Percentiles rank a stretch among this genome's conserved stretches.
Conservation (phyloP, 2,888 invertebrate species). For the Watsonalla cultraria region DNA sequence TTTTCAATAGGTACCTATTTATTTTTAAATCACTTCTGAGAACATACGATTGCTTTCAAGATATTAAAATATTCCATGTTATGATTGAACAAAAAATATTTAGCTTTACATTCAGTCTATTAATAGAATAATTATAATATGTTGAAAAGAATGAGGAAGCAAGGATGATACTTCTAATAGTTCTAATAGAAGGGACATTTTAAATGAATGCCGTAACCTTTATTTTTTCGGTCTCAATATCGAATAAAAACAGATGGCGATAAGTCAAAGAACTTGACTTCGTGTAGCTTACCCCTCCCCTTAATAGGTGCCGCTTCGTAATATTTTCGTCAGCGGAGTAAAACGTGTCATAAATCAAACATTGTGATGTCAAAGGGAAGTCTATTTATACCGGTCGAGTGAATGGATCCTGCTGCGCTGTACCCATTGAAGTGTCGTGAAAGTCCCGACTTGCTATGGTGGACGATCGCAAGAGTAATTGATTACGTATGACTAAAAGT, state of each 20-base stretch:
- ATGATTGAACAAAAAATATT: too few species aligned
- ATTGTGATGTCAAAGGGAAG: constrained; percentile 47
- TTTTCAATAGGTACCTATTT: too few species aligned
- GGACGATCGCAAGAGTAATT: not conserved
- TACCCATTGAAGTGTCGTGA: constrained; percentile 31
- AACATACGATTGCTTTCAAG: too few species aligned
- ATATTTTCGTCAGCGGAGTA: constrained; percentile 49
- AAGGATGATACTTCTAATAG: too few species aligned
- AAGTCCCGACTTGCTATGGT: constrained; percentile 1
- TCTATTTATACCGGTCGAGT: constrained; percentile 60
- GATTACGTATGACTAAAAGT: constrained; percentile 10
- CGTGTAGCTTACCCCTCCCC: constrained; percentile 1
- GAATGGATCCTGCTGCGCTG: constrained; percentile 26
- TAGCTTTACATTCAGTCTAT: too few species aligned
- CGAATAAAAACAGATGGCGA: not conserved
- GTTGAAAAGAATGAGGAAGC: too few species aligned
- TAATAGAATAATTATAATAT: too few species aligned
- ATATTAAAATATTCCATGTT: too few species aligned
- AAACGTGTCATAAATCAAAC: constrained; percentile 60
- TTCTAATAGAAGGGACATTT: too few species aligned
- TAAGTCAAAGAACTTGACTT: not conserved
- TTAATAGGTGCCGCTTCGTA: constrained; percentile 23
- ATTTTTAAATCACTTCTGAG: too few species aligned
- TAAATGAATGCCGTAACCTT: too few species aligned
- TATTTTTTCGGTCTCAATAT: not conserved